Conservation (phyloP, 2,113 vertebrate species). For the Oreochromis aureus region DNA sequence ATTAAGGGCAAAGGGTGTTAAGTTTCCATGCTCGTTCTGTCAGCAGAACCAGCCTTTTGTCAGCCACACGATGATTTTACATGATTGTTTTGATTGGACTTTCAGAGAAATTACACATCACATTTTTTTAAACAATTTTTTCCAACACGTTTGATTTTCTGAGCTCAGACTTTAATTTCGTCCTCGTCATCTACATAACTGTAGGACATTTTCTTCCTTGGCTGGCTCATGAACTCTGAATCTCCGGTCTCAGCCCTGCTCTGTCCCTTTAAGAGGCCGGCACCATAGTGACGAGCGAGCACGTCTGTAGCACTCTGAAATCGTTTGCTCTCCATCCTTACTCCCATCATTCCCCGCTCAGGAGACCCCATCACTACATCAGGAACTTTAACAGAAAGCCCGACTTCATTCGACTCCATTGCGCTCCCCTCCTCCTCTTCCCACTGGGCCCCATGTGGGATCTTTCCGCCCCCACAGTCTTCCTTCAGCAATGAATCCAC, state of each 20-base stretch:
- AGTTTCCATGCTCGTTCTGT: neutral
- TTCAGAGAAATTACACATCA: neutral
- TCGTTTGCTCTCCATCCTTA: constrained; percentile 54
- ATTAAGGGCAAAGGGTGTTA: neutral
- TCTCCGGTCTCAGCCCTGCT: constrained; percentile 15
- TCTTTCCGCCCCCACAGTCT: constrained; percentile 56
- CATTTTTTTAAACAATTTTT: neutral
- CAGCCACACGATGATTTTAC: neutral
- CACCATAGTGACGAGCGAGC: constrained; percentile 68
- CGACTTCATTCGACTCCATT: constrained; percentile 10
- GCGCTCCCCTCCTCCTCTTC: constrained; percentile 34
- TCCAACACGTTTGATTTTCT: neutral
- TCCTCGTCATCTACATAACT: constrained; percentile 81
- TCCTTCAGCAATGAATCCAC: constrained; percentile 70
- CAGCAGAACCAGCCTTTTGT: constrained; percentile 17
- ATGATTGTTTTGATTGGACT: neutral
- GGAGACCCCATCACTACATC: constrained; percentile 49
- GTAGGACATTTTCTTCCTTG: constrained; percentile 69
- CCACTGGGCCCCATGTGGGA: constrained; percentile 45
- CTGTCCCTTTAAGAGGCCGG: constrained; percentile 55
- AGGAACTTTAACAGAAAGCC: constrained; percentile 39
- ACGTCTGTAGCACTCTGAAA: constrained; percentile 69
- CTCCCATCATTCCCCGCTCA: neutral
- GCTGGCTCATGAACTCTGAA: constrained; percentile 13
- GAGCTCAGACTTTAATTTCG: constrained; percentile 88